These are phyloP conservation scores for Aphrophora alni DNA, from an alignment of 2,888 invertebrate species.

Conservation along the genomic window DNA sequence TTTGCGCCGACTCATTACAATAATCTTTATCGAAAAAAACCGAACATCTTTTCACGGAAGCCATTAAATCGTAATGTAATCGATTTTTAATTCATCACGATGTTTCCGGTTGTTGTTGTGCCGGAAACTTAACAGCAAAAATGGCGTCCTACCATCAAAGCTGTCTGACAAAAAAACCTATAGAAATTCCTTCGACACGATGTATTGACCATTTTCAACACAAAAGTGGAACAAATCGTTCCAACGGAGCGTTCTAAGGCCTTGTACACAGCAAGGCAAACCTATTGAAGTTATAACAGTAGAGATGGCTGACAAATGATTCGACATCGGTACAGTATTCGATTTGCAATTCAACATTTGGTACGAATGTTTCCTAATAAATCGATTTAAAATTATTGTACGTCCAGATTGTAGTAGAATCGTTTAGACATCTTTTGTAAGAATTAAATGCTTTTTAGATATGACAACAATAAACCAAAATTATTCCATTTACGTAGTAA, in stretches of 20 bases:
- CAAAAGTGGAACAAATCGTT: constrained; percentile 30
- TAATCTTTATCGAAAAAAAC: neutral
- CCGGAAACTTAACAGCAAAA: neutral
- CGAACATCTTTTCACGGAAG: neutral
- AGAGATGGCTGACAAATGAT: neutral
- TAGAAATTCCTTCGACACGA: constrained; percentile 35
- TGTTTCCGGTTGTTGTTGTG: neutral
- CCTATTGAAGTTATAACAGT: neutral
- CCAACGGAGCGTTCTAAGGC: neutral
- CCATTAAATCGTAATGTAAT: neutral
- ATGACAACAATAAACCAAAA: too few species aligned
- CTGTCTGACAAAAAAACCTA: constrained; percentile 17
- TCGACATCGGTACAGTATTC: neutral
- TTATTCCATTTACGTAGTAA: too few species aligned
- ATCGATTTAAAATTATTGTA: too few species aligned
- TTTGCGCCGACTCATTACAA: neutral
- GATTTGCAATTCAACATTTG: too few species aligned
- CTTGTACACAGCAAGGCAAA: too few species aligned
- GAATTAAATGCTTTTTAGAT: too few species aligned
- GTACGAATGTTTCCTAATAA: too few species aligned
- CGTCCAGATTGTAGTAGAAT: too few species aligned
- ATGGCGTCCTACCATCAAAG: neutral
- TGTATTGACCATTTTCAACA: constrained; percentile 2
- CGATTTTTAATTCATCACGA: constrained; percentile 4
- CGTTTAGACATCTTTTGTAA: too few species aligned